These are phyloP conservation scores for Botia kubotai DNA, from an alignment of 2,797 vertebrate species.

Conservation along the genomic window DNA sequence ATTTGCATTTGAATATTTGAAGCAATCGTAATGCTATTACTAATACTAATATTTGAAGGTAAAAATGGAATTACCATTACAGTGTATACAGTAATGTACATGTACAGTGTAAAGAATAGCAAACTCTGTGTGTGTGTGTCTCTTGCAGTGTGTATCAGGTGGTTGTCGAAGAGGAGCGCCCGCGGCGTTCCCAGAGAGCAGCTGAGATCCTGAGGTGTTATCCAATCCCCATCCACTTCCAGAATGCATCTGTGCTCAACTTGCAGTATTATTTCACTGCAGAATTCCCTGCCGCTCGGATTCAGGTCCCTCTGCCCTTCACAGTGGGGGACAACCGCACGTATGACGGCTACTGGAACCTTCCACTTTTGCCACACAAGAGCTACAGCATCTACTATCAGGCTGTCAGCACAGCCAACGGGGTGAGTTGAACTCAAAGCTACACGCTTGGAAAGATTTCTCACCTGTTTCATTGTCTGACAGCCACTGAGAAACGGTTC, in stretches of 20 bases:
- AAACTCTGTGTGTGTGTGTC: neutral
- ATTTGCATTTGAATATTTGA: too few relatives aligned
- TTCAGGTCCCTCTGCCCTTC: constrained; percentile 80
- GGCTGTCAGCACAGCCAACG: constrained; percentile 92
- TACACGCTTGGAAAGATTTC: too few relatives aligned
- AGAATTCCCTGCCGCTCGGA: constrained; percentile 84
- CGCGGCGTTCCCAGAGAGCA: constrained; percentile 85
- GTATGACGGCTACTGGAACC: constrained; percentile 86
- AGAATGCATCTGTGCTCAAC: constrained; percentile 85
- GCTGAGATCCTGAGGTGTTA: constrained; percentile 93
- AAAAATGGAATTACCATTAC: too few relatives aligned
- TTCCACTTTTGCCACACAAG: constrained; percentile 90
- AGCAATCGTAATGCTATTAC: too few relatives aligned
- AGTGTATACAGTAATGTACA: neutral
- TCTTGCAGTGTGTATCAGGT: constrained; percentile 88
- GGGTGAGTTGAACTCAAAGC: constrained; percentile 83
- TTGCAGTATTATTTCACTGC: constrained; percentile 92
- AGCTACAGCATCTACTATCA: constrained; percentile 96
- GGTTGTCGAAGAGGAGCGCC: constrained; percentile 92
- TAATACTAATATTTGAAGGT: too few relatives aligned
- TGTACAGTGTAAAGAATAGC: too few relatives aligned
- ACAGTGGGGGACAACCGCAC: constrained; percentile 86
- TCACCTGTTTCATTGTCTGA: too few relatives aligned
- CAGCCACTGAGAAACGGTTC: too few relatives aligned
- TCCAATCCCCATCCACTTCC: constrained; percentile 90